phyloP scores from a whole-genome alignment of 2,797 vertebrate genomes.

The Betta splendens region DNA sequence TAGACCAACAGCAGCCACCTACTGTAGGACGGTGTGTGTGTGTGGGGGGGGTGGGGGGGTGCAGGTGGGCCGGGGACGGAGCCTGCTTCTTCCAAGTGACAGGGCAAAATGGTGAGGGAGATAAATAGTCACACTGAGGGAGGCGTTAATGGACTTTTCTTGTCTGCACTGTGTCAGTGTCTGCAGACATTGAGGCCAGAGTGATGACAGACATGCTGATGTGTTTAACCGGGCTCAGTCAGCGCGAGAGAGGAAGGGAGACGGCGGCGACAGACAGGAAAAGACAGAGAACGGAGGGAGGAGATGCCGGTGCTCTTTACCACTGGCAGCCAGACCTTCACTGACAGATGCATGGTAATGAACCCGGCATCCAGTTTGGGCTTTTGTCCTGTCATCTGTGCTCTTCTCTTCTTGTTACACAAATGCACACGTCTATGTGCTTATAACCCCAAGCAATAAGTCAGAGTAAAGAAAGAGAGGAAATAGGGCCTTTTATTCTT shows the following conservation, averaged over 20 bases:
- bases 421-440: conserved; percentile 20
- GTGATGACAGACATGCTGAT: conserved; percentile 77
- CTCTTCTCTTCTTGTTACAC: conserved; percentile 24
- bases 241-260: conserved; percentile 30
- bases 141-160: conserved; percentile 83
- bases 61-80: conserved; percentile 12
- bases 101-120: conserved; percentile 61
- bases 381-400: too few relatives aligned
- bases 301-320: conserved; percentile 72
- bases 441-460: conserved; percentile 12
- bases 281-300: conserved; percentile 4
- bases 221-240: conserved; percentile 69
- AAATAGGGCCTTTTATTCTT: too few relatives aligned
- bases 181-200: conserved; percentile 61
- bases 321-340: conserved; percentile 68
- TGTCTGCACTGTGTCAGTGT: conserved; percentile 70
- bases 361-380: conserved; percentile 61
- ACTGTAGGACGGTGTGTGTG: too few relatives aligned
- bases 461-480: background rate
- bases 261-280: conserved; percentile 10
- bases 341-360: conserved; percentile 79
- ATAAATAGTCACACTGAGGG: conserved; percentile 71
- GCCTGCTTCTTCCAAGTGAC: conserved; percentile 57
- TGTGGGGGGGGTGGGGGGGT: conserved; percentile 1
- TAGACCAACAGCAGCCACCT: too few relatives aligned